A percentile compares a stretch with the other conserved stretches of the same genome.
Conservation (phyloP, 1,140 invertebrate species). For the Philaenus spumarius region DNA sequence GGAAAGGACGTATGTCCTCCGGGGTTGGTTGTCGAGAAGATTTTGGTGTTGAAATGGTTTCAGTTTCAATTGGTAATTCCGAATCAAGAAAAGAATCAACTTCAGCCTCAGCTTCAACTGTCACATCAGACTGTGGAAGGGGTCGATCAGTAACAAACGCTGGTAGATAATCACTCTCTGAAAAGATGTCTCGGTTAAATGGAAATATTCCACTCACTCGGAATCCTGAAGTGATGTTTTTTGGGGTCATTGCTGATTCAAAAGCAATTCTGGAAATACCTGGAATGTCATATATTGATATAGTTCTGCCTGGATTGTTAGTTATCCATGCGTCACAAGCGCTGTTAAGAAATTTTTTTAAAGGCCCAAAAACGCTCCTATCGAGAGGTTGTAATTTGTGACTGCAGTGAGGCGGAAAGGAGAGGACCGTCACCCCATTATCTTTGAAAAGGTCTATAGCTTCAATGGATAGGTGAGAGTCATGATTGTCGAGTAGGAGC, state of each 20-base stretch:
- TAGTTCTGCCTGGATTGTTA: constrained; percentile 18
- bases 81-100: not conserved
- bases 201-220: not conserved
- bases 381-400: constrained; percentile 45
- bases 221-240: not conserved
- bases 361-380: constrained; percentile 18
- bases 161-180: constrained; percentile 35
- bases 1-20: not conserved
- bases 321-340: constrained; percentile 12
- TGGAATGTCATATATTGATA: constrained; percentile 21
- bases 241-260: constrained; percentile 5
- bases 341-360: constrained; percentile 19
- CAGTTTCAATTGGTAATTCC: not conserved
- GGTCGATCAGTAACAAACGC: constrained; percentile 34
- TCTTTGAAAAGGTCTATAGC: constrained; percentile 24
- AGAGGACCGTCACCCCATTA: constrained; percentile 35
- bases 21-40: not conserved
- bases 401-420: constrained; percentile 42
- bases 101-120: not conserved
- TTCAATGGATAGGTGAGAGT: constrained; percentile 1
- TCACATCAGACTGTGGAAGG: constrained; percentile 7
- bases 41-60: not conserved
- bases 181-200: constrained; percentile 30
- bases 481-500: constrained; percentile 40
- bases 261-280: constrained; percentile 9